A percentile compares a stretch with the other conserved stretches of the same genome.
These are phyloP conservation scores for Sciurus vulgaris DNA, from an alignment of 2,797 vertebrate species.

Conservation along the genomic window DNA sequence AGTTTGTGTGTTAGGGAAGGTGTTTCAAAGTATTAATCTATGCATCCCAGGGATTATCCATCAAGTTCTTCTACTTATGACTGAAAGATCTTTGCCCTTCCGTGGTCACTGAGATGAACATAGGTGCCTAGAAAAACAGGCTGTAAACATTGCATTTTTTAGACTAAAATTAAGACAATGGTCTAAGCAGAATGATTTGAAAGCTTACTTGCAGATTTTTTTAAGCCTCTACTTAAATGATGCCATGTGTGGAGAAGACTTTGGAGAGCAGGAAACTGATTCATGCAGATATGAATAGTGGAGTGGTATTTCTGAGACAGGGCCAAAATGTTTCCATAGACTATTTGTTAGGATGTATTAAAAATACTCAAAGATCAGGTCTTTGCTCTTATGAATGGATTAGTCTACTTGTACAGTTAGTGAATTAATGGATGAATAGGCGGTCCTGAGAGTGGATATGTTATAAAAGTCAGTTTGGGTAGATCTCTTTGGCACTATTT, in stretches of 20 bases:
- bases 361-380: neutral
- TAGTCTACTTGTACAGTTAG: neutral
- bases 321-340: neutral
- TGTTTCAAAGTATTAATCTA: conserved; percentile 27
- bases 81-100: neutral
- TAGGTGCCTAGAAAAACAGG: neutral
- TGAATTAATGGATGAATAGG: neutral
- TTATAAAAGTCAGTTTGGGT: neutral
- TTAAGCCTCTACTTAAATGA: neutral
- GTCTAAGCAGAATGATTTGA: neutral
- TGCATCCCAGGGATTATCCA: neutral
- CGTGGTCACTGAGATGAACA: neutral
- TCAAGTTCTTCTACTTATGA: neutral
- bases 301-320: neutral
- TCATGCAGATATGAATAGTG: neutral
- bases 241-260: neutral
- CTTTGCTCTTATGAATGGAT: neutral
- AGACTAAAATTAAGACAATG: neutral
- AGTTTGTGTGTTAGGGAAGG: neutral
- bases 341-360: conserved; percentile 6
- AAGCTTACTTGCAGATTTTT: neutral
- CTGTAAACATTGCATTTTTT: neutral
- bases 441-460: neutral
- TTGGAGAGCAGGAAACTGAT: neutral
- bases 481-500: neutral